phyloP scores from a whole-genome alignment of 2,113 vertebrate species.

The Suncus etruscus region DNA sequence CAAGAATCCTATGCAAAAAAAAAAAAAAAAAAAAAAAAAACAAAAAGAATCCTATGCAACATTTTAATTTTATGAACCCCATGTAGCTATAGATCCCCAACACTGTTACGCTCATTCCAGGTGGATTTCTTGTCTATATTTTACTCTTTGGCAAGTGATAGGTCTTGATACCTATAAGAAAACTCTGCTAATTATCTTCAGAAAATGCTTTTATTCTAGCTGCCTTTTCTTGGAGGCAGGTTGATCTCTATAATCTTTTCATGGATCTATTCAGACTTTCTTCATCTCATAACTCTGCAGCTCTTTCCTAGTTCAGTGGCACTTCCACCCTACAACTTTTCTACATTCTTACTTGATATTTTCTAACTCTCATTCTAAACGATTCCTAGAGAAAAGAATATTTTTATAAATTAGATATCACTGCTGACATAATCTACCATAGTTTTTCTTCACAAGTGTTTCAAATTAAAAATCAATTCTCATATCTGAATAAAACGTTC shows the following conservation, averaged over 20 bases:
- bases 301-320: background rate
- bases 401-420: background rate
- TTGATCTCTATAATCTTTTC: background rate
- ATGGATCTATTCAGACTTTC: background rate
- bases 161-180: background rate
- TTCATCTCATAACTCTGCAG: background rate
- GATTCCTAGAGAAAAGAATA: background rate
- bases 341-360: background rate
- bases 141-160: background rate
- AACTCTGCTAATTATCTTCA: background rate
- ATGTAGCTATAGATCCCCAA: background rate
- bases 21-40: no score
- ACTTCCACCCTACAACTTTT: background rate
- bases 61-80: background rate
- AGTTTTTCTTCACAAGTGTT: background rate
- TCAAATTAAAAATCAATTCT: slow-evolving; percentile 43
- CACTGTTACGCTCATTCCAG: background rate
- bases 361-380: background rate
- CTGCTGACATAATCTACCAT: background rate
- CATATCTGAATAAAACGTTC: no score
- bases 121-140: background rate
- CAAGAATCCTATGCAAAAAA: background rate
- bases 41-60: no score
- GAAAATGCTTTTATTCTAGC: background rate
- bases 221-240: background rate